Evolutionary conservation across 2,113 vertebrate species (phyloP).

Genomic region (Manacus vitellinus): DNA sequence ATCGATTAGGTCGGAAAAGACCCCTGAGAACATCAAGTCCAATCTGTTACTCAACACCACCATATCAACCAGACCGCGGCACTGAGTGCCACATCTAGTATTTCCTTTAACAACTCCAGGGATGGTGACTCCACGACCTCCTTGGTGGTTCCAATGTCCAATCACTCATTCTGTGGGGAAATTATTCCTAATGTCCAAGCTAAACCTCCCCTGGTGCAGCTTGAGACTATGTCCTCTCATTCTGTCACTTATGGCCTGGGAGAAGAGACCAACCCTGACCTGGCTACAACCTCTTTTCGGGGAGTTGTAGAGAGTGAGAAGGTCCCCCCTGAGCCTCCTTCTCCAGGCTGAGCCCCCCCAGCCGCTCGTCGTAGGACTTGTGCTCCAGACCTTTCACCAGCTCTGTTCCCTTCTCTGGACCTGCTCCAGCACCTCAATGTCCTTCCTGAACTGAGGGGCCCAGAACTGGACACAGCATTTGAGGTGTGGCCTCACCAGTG

Average conservation of each 20-base stretch:
- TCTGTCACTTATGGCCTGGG: not conserved
- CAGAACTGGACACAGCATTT: not conserved
- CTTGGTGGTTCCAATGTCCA: too few relatives aligned
- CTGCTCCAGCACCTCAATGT: rapidly evolving
- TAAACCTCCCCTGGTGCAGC: rapidly evolving
- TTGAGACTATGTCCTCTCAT: not conserved
- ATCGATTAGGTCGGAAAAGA: rapidly evolving
- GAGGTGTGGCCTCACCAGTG: not conserved
- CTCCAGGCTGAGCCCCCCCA: not conserved
- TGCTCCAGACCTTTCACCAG: not conserved
- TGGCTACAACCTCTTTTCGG: not conserved
- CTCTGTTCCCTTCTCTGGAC: not conserved
- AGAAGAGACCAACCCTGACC: not conserved
- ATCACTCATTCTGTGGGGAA: not conserved
- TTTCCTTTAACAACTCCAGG: not conserved
- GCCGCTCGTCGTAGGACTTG: not conserved
- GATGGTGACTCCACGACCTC: not conserved
- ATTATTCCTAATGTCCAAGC: not conserved
- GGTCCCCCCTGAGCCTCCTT: not conserved
- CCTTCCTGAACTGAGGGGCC: rapidly evolving
- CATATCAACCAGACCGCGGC: rapidly evolving
- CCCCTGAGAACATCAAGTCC: rapidly evolving
- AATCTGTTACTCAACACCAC: rapidly evolving
- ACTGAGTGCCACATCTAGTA: too few relatives aligned
- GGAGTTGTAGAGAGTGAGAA: not conserved